phyloP scores from a whole-genome alignment of 92 coral and sea anemone species.

The Epizoanthus scotinus region DNA sequence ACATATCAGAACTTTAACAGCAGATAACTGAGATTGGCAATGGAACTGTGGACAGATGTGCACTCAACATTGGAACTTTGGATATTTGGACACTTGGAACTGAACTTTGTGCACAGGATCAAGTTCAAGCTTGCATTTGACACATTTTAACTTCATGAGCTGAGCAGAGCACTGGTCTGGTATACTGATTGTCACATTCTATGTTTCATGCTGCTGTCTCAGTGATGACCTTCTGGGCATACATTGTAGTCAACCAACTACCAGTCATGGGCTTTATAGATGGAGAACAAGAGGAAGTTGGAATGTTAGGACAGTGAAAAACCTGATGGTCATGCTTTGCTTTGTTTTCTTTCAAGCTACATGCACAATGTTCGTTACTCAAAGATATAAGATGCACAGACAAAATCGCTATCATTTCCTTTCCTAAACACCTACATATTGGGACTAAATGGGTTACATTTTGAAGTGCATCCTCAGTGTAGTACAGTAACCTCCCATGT shows the following conservation, averaged over 20 bases:
- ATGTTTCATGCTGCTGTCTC: conserved; percentile 1
- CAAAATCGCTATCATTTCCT: too few species aligned
- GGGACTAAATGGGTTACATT: too few species aligned
- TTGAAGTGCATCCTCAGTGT: too few species aligned
- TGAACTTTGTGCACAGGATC: conserved; percentile 40
- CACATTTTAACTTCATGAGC: conserved; percentile 41
- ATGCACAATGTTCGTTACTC: too few species aligned
- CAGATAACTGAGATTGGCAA: conserved; percentile 18
- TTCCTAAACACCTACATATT: too few species aligned
- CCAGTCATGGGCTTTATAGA: conserved; percentile 34
- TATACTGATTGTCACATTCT: conserved; percentile 10
- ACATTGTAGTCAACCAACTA: conserved; percentile 31
- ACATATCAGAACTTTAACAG: conserved; percentile 6
- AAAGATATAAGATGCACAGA: too few species aligned
- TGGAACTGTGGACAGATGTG: conserved; percentile 24
- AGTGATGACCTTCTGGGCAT: conserved; percentile 26
- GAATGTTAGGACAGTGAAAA: conserved; percentile 24
- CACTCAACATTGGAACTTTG: conserved; percentile 16
- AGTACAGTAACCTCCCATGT: too few species aligned
- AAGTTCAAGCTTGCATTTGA: conserved; percentile 22
- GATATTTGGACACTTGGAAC: conserved; percentile 43
- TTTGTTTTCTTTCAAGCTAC: too few species aligned
- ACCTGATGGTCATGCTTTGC: neutral
- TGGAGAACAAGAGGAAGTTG: conserved; percentile 50
- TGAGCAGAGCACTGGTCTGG: conserved; percentile 39